Base-by-base conservation (phyloP, 92 coral and sea anemone species). In the Virgularia gustaviana region DNA sequence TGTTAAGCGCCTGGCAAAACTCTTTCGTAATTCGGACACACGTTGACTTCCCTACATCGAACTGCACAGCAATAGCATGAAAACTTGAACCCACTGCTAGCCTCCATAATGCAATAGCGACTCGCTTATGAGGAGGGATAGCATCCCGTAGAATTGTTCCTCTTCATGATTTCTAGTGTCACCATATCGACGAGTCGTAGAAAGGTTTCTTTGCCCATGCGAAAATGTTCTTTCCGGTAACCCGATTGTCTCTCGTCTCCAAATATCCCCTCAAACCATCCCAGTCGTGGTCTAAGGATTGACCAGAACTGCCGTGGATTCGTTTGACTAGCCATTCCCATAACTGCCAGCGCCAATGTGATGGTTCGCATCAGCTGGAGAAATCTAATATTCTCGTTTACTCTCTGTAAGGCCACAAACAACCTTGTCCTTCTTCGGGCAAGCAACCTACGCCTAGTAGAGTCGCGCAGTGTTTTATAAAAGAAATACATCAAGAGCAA, bases 121-220 rank as follows among this genome's bases (percentile, higher is more conserved):
- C 78, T 37, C 66, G 66, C 25, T 72, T 72, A 18, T 27, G 65
- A 10, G 66, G 38, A 22, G 67, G 38, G 43, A 72, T 47, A 33
- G 78, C 64, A 54, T 72, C 78, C 49, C 78, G 62, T 16, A 72
- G 45, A 44, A 47, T 28, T 9, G 67, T 60, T 4, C 63, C 47
- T 65, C 80, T 58, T 62, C 9, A 47, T 32, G 2, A 85, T 79
- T 30, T 28, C 71, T n/a, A 82, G 85, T 38, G 36, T 36, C 12
- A 80, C 83, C 9, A 76, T 72, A 22, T 31, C 49, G n/a, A 85
- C 89, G 11, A 86, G 78, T 53, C 70, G 49, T 30, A 63, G 36
- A 70, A 80, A 81, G 30, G 85, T 85, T 9, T 80, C 80, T 43
- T 85, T 85, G 9, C 65, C 13, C 89, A 80, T 85, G 18, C 89